Conservation (phyloP, 53 echinoderm and acorn worm species). For the Holothuria scabra region DNA sequence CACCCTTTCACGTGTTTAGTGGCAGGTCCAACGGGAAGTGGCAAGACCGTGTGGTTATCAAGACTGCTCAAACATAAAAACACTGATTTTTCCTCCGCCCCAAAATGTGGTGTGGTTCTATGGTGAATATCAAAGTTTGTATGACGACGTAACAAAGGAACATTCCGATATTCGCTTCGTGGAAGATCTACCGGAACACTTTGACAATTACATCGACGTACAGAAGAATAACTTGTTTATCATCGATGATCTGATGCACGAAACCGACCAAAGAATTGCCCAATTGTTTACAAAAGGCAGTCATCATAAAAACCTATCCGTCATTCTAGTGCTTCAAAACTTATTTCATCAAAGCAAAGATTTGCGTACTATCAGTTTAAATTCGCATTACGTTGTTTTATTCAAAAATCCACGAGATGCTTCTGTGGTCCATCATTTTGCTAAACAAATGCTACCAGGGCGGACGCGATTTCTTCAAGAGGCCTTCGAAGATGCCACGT, state of each 20-base stretch:
- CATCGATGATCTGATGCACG: slow-evolving; percentile 66
- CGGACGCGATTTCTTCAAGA: slow-evolving; percentile 32
- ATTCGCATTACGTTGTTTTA: slow-evolving; percentile 51
- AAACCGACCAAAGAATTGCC: slow-evolving; percentile 13
- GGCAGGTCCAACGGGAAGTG: slow-evolving; percentile 44
- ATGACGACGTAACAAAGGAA: slow-evolving; percentile 20
- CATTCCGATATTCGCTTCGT: slow-evolving; percentile 50
- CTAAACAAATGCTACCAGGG: slow-evolving; percentile 72
- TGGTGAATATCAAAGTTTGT: slow-evolving; percentile 59
- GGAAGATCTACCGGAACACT: slow-evolving; percentile 57
- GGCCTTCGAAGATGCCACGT: slow-evolving; percentile 11
- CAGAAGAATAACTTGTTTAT: slow-evolving; percentile 38
- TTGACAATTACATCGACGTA: slow-evolving; percentile 33
- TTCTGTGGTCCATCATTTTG: slow-evolving; percentile 27
- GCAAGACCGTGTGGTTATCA: slow-evolving; percentile 57
- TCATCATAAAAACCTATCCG: slow-evolving; percentile 66
- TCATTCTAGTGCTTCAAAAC: slow-evolving; percentile 58
- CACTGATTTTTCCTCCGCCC: slow-evolving; percentile 32
- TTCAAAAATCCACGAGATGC: slow-evolving; percentile 61
- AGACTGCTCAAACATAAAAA: slow-evolving; percentile 27
- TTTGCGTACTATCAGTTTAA: slow-evolving; percentile 54
- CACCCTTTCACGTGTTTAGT: slow-evolving; percentile 60
- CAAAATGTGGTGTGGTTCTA: slow-evolving; percentile 69
- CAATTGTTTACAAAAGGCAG: slow-evolving; percentile 60
- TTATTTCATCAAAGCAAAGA: slow-evolving; percentile 59